Evolutionary conservation across 2,113 vertebrate species (phyloP).

Genomic region (Ivindomyrus marchei): DNA sequence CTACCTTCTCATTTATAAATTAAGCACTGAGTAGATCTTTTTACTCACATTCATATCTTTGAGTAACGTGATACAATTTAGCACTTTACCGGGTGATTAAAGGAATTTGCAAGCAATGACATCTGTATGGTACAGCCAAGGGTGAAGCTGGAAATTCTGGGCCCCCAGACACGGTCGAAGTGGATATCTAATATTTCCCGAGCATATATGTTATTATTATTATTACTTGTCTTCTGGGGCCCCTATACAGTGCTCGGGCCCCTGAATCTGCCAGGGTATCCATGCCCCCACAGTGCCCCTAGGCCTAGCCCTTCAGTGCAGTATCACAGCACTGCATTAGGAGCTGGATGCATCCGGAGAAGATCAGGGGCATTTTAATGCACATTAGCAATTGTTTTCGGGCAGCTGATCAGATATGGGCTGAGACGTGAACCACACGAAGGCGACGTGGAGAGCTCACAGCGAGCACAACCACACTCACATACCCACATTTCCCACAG

Average conservation of each 20-base stretch:
- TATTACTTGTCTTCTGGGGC: background rate
- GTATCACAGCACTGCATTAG: background rate
- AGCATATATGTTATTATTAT: background rate
- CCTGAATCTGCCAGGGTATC: background rate
- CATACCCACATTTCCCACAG: background rate
- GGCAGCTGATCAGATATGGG: background rate
- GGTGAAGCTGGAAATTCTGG: background rate
- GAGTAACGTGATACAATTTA: background rate
- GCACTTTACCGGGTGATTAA: background rate
- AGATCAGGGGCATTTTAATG: background rate
- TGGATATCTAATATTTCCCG: background rate
- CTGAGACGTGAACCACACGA: background rate
- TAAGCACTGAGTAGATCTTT: background rate
- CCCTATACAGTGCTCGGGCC: background rate
- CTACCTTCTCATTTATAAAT: background rate
- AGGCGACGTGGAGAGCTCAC: background rate
- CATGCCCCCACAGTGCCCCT: background rate
- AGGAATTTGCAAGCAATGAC: background rate
- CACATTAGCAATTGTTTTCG: background rate
- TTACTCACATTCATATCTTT: background rate
- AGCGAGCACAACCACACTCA: background rate
- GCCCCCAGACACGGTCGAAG: background rate
- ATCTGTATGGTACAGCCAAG: background rate
- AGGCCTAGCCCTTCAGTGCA: background rate
- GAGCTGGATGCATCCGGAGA: background rate